These are phyloP conservation scores for Bibio marci DNA, from an alignment of 2,888 invertebrate genomes.

Conservation along the genomic window DNA sequence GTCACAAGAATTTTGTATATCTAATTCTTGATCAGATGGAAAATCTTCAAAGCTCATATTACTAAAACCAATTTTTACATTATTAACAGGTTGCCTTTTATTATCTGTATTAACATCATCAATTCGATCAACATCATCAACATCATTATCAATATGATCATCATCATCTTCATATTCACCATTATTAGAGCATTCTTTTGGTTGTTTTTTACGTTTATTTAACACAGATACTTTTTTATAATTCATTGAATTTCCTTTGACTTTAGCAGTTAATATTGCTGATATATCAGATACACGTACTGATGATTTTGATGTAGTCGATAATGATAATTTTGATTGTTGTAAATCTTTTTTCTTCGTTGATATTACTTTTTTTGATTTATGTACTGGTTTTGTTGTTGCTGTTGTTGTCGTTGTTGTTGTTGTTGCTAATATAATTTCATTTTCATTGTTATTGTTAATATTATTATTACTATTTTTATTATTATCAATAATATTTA, in stretches of 20 bases:
- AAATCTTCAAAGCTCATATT: constrained; percentile 64
- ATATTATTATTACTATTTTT: constrained; percentile 21
- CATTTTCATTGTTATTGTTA: constrained; percentile 27
- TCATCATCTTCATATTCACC: too few species aligned
- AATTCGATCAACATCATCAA: constrained; percentile 16
- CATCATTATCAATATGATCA: constrained; percentile 19
- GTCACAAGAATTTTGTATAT: constrained; percentile 14
- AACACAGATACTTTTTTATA: constrained; percentile 25
- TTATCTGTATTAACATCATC: constrained; percentile 10
- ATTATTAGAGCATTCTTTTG: constrained; percentile 6
- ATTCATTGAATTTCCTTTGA: constrained; percentile 19
- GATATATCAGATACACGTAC: constrained; percentile 24
- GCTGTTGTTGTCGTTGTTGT: too few species aligned
- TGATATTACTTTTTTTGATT: constrained; percentile 13
- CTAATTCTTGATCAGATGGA: constrained; percentile 40
- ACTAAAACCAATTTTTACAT: constrained; percentile 41
- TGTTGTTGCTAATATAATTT: constrained; percentile 14
- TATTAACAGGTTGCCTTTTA: not conserved
- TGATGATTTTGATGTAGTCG: constrained; percentile 11
- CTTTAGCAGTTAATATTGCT: constrained; percentile 26
- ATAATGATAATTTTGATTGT: not conserved
- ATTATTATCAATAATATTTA: too few species aligned
- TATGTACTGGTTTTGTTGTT: too few species aligned
- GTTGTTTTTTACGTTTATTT: constrained; percentile 13
- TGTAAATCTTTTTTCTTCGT: not conserved